These are phyloP conservation scores for Caenorhabditis virilis DNA, from an alignment of 2,888 invertebrate species.

Conservation along the genomic window DNA sequence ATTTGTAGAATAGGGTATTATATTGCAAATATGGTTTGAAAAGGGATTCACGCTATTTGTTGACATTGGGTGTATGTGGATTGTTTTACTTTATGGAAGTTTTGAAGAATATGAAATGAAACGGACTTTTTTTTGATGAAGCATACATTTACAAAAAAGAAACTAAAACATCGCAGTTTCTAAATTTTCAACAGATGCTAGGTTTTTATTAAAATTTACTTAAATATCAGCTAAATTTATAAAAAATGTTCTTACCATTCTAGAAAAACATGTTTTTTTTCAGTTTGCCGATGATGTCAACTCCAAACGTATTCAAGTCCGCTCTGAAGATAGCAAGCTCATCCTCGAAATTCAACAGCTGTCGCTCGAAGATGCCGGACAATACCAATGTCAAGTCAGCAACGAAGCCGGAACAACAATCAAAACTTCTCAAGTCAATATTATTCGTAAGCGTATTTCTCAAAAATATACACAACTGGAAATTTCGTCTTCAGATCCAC, in stretches of 20 bases:
- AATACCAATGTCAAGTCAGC: conserved; percentile 52
- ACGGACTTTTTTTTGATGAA: too few species aligned
- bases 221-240: neutral
- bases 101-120: too few species aligned
- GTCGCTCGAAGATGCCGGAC: conserved; percentile 52
- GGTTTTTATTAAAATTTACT: neutral
- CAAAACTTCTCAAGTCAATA: conserved; percentile 38
- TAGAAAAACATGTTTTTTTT: conserved; percentile 8
- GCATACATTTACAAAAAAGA: too few species aligned
- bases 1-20: neutral
- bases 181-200: neutral
- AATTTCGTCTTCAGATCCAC: conserved; percentile 39
- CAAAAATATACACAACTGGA: neutral
- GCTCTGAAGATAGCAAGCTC: conserved; percentile 36
- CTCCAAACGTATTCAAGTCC: conserved; percentile 29
- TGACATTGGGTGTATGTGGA: too few species aligned
- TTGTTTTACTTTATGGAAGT: too few species aligned
- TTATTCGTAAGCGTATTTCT: conserved; percentile 45
- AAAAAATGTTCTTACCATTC: neutral
- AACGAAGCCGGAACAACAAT: conserved; percentile 55
- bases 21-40: neutral
- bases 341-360: conserved; percentile 47
- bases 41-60: too few species aligned
- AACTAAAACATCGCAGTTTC: too few species aligned
- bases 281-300: conserved; percentile 33